Base-by-base conservation (phyloP, 2,888 invertebrate genomes). In the Smittia sp. region DNA sequence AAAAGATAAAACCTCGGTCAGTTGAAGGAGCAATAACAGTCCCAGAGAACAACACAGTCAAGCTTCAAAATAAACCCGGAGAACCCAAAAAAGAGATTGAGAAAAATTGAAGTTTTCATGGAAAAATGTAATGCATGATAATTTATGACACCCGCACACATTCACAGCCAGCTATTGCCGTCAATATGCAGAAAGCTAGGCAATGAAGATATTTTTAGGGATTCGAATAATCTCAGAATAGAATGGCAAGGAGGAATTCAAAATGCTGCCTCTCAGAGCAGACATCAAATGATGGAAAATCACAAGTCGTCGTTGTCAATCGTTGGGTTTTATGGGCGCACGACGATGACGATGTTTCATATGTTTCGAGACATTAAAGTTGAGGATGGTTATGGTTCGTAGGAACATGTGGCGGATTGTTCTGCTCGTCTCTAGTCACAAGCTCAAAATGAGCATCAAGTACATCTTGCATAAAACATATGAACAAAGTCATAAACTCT, bases 221-320 rank as follows among this genome's bases (percentile, higher is more conserved):
- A 18, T n/a, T 46, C 15, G 46, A 46, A 32, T 46, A 11, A 46
- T 11, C 46, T 46, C n/a, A 46, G 46, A 46, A 46, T 46, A 46
- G 15, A 46, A 46, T 46, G 46, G 46, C 46, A 46, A 46, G 15
- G 32, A 32, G n/a, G 46, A 15, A 46, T n/a, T 46, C n/a, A 46
- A 11, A 46, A 46, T 46, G 46, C n/a, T 46, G 46, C 46, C n/a
- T 46, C n/a, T 15, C n/a, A 13, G 15, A 46, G 15, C 46, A 46
- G 46, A 46, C 46, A n/a, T 46, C 46, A 68, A 41, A 68, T 13
- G 11, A 66, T 66, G 6, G 4, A 46, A n/a, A 46, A 46, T 46
- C 46, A 11, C 11, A 68, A 68, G 32, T 24, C 68, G 46, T 68
- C 24, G 41, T 22, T 68, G 68, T 68, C 68, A 68, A 68, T 68